Conservation (phyloP, 1,140 invertebrate genomes). For the Drosophila mauritiana region DNA sequence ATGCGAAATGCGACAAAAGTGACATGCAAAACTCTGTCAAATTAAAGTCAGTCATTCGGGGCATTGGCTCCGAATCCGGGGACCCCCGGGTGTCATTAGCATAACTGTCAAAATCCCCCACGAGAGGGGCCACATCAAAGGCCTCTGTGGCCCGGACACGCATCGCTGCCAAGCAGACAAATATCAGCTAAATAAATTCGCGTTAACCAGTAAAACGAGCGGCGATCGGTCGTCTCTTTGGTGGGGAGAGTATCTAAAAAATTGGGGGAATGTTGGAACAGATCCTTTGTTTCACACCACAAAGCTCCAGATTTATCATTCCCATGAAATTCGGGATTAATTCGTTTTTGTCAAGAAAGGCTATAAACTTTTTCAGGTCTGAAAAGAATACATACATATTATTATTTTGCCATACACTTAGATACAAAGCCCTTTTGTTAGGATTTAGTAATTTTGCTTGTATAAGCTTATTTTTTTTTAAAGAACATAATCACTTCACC, state of each 20-base stretch:
- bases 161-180: constrained; percentile 72
- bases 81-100: constrained; percentile 65
- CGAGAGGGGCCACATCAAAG: constrained; percentile 43
- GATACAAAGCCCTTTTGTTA: too few relatives aligned
- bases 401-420: too few relatives aligned
- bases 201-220: constrained; percentile 45
- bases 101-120: constrained; percentile 64
- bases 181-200: constrained; percentile 58
- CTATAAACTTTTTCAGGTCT: not conserved
- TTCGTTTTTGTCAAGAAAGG: not conserved
- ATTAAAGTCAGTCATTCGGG: constrained; percentile 77
- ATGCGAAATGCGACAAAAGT: constrained; percentile 60
- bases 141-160: constrained; percentile 44
- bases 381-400: too few relatives aligned
- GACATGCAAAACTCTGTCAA: constrained; percentile 82
- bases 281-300: not conserved
- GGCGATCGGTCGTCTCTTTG: constrained; percentile 9
- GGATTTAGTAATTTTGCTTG: too few relatives aligned
- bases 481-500: too few relatives aligned
- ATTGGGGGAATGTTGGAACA: not conserved
- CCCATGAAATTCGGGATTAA: not conserved
- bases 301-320: not conserved
- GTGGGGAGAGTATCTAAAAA: not conserved
- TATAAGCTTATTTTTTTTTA: too few relatives aligned
- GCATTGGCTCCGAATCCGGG: constrained; percentile 36